Evolutionary conservation across 2,113 vertebrate species (phyloP), one percentile per base, ranked within the genome.

Genomic region (Fregetta grallaria): DNA sequence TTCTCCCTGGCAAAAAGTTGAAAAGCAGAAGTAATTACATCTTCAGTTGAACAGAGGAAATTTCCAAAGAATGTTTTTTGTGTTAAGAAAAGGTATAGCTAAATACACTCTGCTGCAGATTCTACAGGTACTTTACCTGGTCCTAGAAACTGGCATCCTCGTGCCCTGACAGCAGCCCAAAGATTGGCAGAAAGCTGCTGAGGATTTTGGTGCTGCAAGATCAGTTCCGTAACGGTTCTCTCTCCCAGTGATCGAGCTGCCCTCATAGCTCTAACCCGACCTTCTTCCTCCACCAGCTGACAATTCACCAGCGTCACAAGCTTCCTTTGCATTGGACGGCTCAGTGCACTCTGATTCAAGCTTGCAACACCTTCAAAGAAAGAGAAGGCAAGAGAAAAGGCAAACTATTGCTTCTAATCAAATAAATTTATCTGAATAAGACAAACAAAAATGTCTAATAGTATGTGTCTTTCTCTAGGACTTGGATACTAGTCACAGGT

Each of bases 311-410:
- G 96, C 1, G 99, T 99, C 97, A 99, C 99, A 94, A 99, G 98
- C 97, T 99, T 99, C 97, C 99, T 98, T 97, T 99, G 99, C 99
- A 99, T 99, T 34, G 99, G 99, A 85, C 99, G 98, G 96, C 99
- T 99, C 96, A 99, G 99, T 32, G 98, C 98, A 79, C 99, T 99
- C 77, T 99, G 98, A 94, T 99, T 99, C 97, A 98, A 97, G 88
- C 98, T 98, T 86, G 98, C 98, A 97, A 99, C 98, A 94, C 99
- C 99, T 99, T 97, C 75, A 77, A 40, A 76, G 29, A 82, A 27
- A 86, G 66, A 4, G 17, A 73, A n/a, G n/a, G n/a, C n/a, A n/a
- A n/a, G n/a, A n/a, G 26, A 85, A 96, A 61, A 81, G 27, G 38
- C 36, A 59, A 86, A 92, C 9, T 47, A 67, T 52, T 65, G 65